phyloP scores from a whole-genome alignment of 2,113 vertebrate species.

The Callithrix jacchus region DNA sequence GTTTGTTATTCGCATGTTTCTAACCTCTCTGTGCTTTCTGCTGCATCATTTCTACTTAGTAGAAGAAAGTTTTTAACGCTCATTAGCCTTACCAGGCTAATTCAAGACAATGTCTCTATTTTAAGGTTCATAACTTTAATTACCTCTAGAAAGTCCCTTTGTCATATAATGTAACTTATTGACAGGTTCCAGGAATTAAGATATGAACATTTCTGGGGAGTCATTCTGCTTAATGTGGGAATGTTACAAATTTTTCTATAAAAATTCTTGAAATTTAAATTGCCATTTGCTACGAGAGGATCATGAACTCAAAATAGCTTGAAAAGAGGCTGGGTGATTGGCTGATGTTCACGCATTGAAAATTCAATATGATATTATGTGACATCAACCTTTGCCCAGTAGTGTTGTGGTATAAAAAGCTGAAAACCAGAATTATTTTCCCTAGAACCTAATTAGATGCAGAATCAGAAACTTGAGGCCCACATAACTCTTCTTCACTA shows the following conservation, averaged over 20 bases:
- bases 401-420: slow-evolving; percentile 21
- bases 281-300: not conserved
- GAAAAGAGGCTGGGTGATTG: not conserved
- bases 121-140: not conserved
- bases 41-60: not conserved
- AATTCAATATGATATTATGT: slow-evolving; percentile 31
- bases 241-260: not conserved
- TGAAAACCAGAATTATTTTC: not conserved
- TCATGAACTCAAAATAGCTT: slow-evolving; percentile 29
- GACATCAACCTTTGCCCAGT: slow-evolving; percentile 23
- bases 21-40: not conserved
- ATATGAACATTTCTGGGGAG: not conserved
- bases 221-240: not conserved
- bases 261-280: not conserved
- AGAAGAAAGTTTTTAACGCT: not conserved
- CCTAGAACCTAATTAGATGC: not conserved
- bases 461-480: not conserved
- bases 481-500: not conserved
- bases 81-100: not conserved
- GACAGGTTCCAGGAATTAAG: not conserved
- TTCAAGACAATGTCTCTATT: not conserved
- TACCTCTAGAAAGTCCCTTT: not conserved
- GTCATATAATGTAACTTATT: not conserved
- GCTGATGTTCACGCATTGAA: not conserved
- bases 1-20: not conserved